Percentiles rank a stretch among this genome's conserved stretches.
Conservation (phyloP, 2,888 invertebrate genomes). For the Volucella bombylans region DNA sequence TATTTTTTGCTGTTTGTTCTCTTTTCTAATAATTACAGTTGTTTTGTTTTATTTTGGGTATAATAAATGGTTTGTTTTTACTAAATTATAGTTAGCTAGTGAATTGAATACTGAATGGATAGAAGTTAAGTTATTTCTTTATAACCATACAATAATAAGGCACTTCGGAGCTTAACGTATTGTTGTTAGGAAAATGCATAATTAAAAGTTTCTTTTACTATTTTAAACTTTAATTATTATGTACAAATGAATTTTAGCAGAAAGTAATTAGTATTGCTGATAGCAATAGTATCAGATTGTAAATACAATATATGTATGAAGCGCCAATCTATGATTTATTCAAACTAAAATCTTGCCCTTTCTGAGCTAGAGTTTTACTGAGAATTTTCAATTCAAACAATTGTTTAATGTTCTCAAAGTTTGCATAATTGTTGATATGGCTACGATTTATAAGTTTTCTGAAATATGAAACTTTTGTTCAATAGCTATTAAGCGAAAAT, state of each 20-base stretch:
- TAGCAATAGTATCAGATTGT: not conserved
- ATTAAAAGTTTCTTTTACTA: not conserved
- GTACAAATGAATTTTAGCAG: slow-evolving; percentile 25
- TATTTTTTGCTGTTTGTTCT: slow-evolving; percentile 34
- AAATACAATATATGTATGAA: not conserved
- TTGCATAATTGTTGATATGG: too few relatives aligned
- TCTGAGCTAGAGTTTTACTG: too few relatives aligned
- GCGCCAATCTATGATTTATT: too few relatives aligned
- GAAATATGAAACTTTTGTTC: too few relatives aligned
- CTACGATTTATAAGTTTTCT: too few relatives aligned
- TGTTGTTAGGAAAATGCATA: slow-evolving; percentile 28
- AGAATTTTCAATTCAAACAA: too few relatives aligned
- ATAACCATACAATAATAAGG: slow-evolving; percentile 47
- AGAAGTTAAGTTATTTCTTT: slow-evolving; percentile 32
- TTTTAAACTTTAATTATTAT: not conserved
- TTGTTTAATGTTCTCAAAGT: too few relatives aligned
- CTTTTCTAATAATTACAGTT: slow-evolving; percentile 48
- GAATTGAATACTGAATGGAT: slow-evolving; percentile 67
- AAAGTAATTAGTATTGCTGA: not conserved
- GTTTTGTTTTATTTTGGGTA: not conserved
- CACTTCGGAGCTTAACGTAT: slow-evolving; percentile 37
- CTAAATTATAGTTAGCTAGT: slow-evolving; percentile 50
- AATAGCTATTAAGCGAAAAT: too few relatives aligned
- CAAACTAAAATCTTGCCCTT: too few relatives aligned
- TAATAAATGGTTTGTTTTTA: slow-evolving; percentile 39